Conservation (phyloP, 2,113 vertebrate species). For the Brachyhypopomus occidentalis region DNA sequence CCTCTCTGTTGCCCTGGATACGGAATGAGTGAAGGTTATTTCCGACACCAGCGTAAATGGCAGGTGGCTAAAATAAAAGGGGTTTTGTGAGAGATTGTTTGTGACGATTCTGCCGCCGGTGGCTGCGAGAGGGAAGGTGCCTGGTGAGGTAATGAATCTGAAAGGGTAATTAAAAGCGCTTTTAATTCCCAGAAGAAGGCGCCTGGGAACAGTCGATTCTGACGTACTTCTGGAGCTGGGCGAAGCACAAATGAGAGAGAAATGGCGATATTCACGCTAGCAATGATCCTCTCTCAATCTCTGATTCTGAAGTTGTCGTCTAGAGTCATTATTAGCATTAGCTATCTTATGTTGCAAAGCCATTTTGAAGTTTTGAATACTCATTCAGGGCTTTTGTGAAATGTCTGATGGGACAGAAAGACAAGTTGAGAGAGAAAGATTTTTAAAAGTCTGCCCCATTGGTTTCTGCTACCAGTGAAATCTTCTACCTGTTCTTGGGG, state of each 20-base stretch:
- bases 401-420: no score
- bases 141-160: slow-evolving; percentile 72
- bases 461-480: not conserved
- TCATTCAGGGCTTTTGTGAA: no score
- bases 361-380: no score
- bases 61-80: not conserved
- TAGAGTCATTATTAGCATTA: not conserved
- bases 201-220: not conserved
- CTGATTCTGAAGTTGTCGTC: not conserved
- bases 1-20: slow-evolving; percentile 31
- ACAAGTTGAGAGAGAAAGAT: no score
- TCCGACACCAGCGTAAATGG: not conserved
- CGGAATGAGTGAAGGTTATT: not conserved
- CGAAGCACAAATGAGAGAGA: slow-evolving; percentile 17
- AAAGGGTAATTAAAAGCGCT: slow-evolving; percentile 36
- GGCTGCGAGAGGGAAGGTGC: not conserved
- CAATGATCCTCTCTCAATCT: not conserved
- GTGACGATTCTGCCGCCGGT: not conserved
- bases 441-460: no score
- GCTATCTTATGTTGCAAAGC: no score
- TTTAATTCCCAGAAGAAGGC: slow-evolving; percentile 6
- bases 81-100: not conserved
- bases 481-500: slow-evolving; percentile 90
- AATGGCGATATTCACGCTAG: not conserved
- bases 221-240: not conserved